Evolutionary conservation across 2,797 vertebrate genomes (phyloP).

Genomic region (Poeciliopsis presidionis): DNA sequence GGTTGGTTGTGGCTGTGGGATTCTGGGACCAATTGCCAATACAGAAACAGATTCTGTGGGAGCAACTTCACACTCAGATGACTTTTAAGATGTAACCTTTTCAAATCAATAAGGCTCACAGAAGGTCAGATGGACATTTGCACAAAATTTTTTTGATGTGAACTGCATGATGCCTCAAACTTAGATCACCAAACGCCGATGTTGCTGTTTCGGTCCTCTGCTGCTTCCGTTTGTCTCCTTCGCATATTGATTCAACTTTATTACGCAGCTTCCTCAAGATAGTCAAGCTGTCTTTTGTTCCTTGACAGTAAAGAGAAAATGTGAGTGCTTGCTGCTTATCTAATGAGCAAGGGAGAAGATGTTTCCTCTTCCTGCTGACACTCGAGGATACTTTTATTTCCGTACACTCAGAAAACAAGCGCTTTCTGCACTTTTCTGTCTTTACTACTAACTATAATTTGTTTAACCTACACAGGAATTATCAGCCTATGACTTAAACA

Average conservation of each 20-base stretch:
- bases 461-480: background rate
- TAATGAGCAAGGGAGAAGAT: background rate
- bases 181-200: slow-evolving; percentile 6
- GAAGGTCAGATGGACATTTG: slow-evolving; percentile 10
- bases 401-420: background rate
- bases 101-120: slow-evolving; percentile 16
- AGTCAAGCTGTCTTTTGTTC: slow-evolving; percentile 16
- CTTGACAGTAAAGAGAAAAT: slow-evolving; percentile 25
- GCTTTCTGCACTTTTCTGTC: slow-evolving; percentile 1
- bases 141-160: slow-evolving; percentile 15
- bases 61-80: slow-evolving; percentile 26
- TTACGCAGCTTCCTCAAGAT: slow-evolving; percentile 4
- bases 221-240: slow-evolving; percentile 18
- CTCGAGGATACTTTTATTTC: background rate
- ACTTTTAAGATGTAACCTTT: slow-evolving; percentile 18
- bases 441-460: background rate
- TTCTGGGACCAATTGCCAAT: background rate
- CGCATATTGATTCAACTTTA: slow-evolving; percentile 23
- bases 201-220: slow-evolving; percentile 1
- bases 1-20: slow-evolving; percentile 1
- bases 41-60: background rate
- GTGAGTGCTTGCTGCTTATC: slow-evolving; percentile 10
- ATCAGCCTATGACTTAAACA: background rate
- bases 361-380: slow-evolving; percentile 21
- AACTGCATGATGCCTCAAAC: slow-evolving; percentile 10